Evolutionary conservation across 2,797 vertebrate genomes (phyloP), one percentile per base, ranked within the genome.

Genomic region (Microctenopoma lineatum): DNA sequence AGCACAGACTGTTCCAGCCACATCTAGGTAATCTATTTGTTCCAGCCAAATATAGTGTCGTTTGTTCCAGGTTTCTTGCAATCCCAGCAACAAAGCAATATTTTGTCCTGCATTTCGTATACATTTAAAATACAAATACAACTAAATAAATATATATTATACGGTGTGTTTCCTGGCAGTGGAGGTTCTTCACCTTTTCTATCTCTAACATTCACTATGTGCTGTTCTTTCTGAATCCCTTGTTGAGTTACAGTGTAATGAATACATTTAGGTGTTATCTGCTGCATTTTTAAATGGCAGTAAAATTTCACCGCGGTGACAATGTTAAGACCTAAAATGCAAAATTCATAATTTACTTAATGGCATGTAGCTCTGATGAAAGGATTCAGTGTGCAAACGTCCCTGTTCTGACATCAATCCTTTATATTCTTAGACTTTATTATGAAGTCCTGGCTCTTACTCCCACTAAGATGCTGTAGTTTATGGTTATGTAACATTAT

Each of bases 21-120:
- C 85, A 85, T 84, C 67, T 83, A 75, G 80, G 81, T 93, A 91
- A 94, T 94, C 90, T 93, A 90, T 93, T 93, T 90, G 85, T 91
- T 84, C 79, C 47, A 55, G 70, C 74, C 80, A 88, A 89, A 91
- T 85, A 77, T 79, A 76, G 71, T 88, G 73, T 88, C 81, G 90
- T 92, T 92, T 87, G 88, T 82, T 88, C 61, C 60, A 26, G 75
- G 36, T 66, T 90, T 91, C 73, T 77, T 89, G 89, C 88, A 75
- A 79, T 50, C 77, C 57, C 81, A 87, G 90, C 90, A 87, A 75
- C 77, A 75, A 38, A 32, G 13, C 39, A 47, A 29, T 11, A 16
- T 38, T 79, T 81, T 80, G 44, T 44, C 44, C 75, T 26, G 41
- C 66, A 61, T 71, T 44, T 69, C 74, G 67, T 80, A 38, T 7